phyloP scores from a whole-genome alignment of 2,888 invertebrate species.

The Subacronicta megacephala region DNA sequence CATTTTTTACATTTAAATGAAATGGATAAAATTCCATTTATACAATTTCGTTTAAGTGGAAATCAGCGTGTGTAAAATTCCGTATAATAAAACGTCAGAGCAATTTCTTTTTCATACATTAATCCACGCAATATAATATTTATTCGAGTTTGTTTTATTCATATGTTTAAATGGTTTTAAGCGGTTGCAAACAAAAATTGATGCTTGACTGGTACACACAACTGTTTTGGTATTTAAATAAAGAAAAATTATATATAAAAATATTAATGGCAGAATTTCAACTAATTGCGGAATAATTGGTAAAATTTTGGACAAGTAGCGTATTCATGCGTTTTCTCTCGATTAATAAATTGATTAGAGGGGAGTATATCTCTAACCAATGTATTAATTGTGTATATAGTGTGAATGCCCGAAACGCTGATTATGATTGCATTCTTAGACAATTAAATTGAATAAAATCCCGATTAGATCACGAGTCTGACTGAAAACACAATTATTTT shows the following conservation, averaged over 20 bases:
- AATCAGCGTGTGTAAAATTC: conserved; percentile 43
- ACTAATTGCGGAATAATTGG: too few relatives aligned
- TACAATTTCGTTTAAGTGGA: conserved; percentile 40
- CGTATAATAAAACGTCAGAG: conserved; percentile 30
- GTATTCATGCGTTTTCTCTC: too few relatives aligned
- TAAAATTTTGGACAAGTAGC: too few relatives aligned
- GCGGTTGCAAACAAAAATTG: background rate
- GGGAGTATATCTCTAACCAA: too few relatives aligned
- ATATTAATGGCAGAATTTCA: too few relatives aligned
- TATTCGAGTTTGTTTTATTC: conserved; percentile 10
- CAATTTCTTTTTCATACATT: conserved; percentile 19
- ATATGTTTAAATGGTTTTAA: background rate
- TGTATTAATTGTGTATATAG: too few relatives aligned
- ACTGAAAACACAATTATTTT: conserved; percentile 1
- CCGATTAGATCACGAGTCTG: background rate
- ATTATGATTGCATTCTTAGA: conserved; percentile 16
- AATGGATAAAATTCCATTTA: conserved; percentile 35
- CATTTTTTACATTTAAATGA: conserved; percentile 49
- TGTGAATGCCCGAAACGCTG: background rate
- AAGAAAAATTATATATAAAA: too few relatives aligned
- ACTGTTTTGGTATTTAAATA: too few relatives aligned
- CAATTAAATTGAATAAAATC: conserved; percentile 11
- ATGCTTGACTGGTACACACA: background rate
- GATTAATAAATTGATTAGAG: too few relatives aligned
- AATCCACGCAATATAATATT: conserved; percentile 1